Conservation (phyloP, 2,797 vertebrate genomes). For the Fringilla coelebs region DNA sequence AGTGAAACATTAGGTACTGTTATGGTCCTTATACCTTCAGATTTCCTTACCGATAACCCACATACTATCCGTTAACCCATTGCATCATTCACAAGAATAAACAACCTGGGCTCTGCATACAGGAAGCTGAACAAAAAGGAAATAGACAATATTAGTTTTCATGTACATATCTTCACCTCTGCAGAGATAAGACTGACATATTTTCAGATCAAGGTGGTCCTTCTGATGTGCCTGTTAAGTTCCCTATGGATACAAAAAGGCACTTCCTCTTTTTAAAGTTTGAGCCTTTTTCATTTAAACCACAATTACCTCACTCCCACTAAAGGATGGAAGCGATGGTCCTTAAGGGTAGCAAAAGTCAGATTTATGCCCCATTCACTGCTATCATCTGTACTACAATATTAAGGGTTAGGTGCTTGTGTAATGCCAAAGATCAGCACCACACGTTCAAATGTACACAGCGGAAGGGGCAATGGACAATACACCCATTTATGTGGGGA, state of each 20-base stretch:
- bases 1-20: conserved; percentile 72
- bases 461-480: neutral
- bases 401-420: neutral
- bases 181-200: neutral
- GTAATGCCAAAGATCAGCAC: neutral
- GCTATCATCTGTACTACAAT: neutral
- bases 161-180: neutral
- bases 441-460: fast-evolving
- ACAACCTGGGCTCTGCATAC: conserved; percentile 68
- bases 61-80: conserved; percentile 75
- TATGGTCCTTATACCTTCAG: conserved; percentile 72
- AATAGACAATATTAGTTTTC: conserved; percentile 66
- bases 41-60: conserved; percentile 78
- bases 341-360: neutral
- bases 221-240: neutral
- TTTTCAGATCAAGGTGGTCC: neutral
- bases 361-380: neutral
- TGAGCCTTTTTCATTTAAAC: neutral
- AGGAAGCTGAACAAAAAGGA: conserved; percentile 73
- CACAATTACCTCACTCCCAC: neutral
- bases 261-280: neutral
- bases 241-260: neutral
- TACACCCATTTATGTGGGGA: neutral
- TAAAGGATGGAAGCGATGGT: neutral
- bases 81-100: conserved; percentile 78